Evolutionary conservation across 1,140 invertebrate genomes (phyloP).

Genomic region (Dufourea novaeangliae): DNA sequence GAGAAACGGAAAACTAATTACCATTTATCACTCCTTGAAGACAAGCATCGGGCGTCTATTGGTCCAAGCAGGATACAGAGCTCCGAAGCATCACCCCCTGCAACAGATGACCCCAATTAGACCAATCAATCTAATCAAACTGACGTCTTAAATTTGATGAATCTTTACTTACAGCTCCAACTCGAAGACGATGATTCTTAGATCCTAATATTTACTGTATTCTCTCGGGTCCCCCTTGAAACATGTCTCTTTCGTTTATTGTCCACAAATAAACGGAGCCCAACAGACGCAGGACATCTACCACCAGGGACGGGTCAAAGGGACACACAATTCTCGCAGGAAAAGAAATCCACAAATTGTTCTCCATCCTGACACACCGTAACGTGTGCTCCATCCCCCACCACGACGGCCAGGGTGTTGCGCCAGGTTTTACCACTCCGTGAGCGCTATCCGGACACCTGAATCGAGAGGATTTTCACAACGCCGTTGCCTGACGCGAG

Average conservation of each 20-base stretch:
- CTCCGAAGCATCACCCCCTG: not conserved
- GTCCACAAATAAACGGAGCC: too few relatives aligned
- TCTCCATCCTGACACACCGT: constrained; percentile 20
- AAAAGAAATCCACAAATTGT: constrained; percentile 25
- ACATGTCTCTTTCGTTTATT: too few relatives aligned
- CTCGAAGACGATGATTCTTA: too few relatives aligned
- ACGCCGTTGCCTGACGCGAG: constrained; percentile 57
- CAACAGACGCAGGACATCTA: not conserved
- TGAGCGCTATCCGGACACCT: constrained; percentile 67
- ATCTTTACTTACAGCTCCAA: too few relatives aligned
- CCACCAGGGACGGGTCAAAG: not conserved
- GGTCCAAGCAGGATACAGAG: not conserved
- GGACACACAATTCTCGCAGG: not conserved
- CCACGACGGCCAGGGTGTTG: constrained; percentile 55
- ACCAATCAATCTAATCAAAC: too few relatives aligned
- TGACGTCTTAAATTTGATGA: too few relatives aligned
- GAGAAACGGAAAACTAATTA: constrained; percentile 19
- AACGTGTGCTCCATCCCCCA: constrained; percentile 32
- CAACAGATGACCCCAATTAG: not conserved
- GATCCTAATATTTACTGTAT: too few relatives aligned
- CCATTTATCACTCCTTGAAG: not conserved
- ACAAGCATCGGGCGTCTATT: too few relatives aligned
- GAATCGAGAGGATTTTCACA: constrained; percentile 71
- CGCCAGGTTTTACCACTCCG: constrained; percentile 67
- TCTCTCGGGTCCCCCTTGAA: not conserved